Evolutionary conservation across 37 sponge, comb jelly and placozoan genomes (phyloP), one percentile per base, ranked within the genome.

Genomic region (Aphrocallistes beatrix): DNA sequence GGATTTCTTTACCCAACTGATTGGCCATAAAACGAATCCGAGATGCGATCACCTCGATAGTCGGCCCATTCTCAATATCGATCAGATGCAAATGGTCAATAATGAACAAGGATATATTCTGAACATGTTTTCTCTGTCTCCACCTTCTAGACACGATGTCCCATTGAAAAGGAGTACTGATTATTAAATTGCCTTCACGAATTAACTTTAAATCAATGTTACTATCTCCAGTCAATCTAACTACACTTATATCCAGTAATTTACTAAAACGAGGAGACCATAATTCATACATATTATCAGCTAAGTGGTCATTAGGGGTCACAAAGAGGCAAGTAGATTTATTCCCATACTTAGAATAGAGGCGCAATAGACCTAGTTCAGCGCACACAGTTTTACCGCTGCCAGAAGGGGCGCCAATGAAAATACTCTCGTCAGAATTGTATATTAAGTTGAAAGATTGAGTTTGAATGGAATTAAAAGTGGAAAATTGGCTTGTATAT

Each of bases 371-470:
- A 36, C 96, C 99, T 90, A 98, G 90, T 89, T 98, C 99, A 37
- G 96, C 99, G 88, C 99, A 98, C 23, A 98, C 88, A 47, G 99
- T 98, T 85, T 98, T 98, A 1, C 99, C 99, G 89, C 96, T 95
- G 19, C 99, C 99, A 69, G 93, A 94, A 3, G 99, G 96, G 16
- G 96, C 96, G 38, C 96, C 99, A 50, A 98, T 88, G 85, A 98
- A 93, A 60, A 95, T 93, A 91, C 95, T 96, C 0, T 98, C 96
- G 85, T 98, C 94, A 45, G 93, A 90, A 82, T 94, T 98, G 92
- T 98, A 98, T 38, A 98, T 86, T 23, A 91, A 36, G 83, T 98
- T 98, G 90, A 98, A 98, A 91, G 93, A 91, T 89, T 98, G 99
- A 10, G 99, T 98, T 81, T 98, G 99, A 23, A 98, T 94, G 37